Conservation (phyloP, 2,888 invertebrate species). For the Drosophila prostipennis region DNA sequence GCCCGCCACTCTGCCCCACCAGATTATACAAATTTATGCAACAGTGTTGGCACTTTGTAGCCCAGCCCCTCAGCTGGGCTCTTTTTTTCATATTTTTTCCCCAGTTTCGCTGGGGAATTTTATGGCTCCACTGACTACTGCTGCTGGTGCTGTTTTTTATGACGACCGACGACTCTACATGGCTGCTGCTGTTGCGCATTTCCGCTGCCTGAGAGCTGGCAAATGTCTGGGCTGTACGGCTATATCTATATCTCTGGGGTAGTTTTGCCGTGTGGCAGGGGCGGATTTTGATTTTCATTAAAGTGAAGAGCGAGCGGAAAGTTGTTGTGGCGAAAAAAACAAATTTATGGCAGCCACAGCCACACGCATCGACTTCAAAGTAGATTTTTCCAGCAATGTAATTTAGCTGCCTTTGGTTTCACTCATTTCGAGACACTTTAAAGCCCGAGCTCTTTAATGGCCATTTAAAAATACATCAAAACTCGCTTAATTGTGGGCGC, state of each 20-base stretch:
- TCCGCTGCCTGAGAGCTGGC: conserved; percentile 53
- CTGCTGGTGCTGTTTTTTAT: conserved; percentile 46
- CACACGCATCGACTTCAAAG: conserved; percentile 62
- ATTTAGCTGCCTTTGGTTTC: conserved; percentile 31
- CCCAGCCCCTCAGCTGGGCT: conserved; percentile 3
- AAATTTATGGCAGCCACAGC: conserved; percentile 39
- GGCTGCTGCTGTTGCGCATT: conserved; percentile 56
- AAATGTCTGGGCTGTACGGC: conserved; percentile 12
- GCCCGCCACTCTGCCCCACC: conserved; percentile 8
- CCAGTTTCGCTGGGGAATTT: conserved; percentile 44
- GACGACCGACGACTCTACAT: conserved; percentile 30
- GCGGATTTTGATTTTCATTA: conserved; percentile 68
- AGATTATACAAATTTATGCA: conserved; percentile 79
- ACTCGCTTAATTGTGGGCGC: conserved; percentile 30
- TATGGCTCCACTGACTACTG: conserved; percentile 45
- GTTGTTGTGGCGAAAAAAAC: conserved; percentile 32
- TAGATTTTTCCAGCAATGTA: conserved; percentile 53
- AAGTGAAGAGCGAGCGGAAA: conserved; percentile 37
- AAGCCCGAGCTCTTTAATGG: conserved; percentile 10
- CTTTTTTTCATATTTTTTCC: neutral
- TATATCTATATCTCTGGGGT: neutral
- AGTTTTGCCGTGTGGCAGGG: neutral
- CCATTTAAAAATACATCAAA: conserved; percentile 41
- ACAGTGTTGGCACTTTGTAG: conserved; percentile 67
- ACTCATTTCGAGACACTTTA: conserved; percentile 16